Base-by-base conservation (phyloP, 2,888 invertebrate species). In the Drosophila mimica region DNA sequence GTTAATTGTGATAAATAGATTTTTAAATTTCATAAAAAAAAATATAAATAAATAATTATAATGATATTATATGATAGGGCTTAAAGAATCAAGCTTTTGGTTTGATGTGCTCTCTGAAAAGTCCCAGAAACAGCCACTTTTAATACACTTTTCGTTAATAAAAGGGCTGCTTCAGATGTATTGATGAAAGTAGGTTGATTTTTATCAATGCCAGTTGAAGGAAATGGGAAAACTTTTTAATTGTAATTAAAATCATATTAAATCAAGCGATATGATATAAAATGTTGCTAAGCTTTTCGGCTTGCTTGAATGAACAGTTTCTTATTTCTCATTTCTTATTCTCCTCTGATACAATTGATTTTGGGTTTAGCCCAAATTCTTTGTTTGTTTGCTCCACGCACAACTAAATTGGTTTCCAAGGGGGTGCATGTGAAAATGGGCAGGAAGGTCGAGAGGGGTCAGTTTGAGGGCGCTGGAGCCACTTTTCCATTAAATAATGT, bases 201-300 rank as follows among this genome's bases (percentile, higher is more conserved):
- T 54, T 33, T 43, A 78, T 74, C 68, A 61, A 15, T 33, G 60
- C n/a, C 54, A 73, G 69, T 73, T 65, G 49, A 54, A 49, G 70
- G 61, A 69, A 72, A 77, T 72, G 64, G 59, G 59, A 73, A 83
- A 86, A 83, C 70, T 86, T 74, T 70, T 73, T 62, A 72, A 64
- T 83, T 86, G 81, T 79, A 88, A 86, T 88, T 85, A 83, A 83
- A 83, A 81, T 74, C 76, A 74, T 67, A 81, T 87, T 83, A 77
- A 73, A 70, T 76, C n/a, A 46, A 59, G 15, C 66, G 67, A 61
- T 80, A 61, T 40, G 53, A 74, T 67, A 74, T 54, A 65, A 80
- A 70, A 43, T 76, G 70, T 64, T 85, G 67, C 74, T 78, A 82
- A 76, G 84, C 70, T 66, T 70, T 17, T 60, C 76, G 59, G 70